phyloP scores from a whole-genome alignment of 1,140 invertebrate genomes.

The Lepidotrigona ventralis region DNA sequence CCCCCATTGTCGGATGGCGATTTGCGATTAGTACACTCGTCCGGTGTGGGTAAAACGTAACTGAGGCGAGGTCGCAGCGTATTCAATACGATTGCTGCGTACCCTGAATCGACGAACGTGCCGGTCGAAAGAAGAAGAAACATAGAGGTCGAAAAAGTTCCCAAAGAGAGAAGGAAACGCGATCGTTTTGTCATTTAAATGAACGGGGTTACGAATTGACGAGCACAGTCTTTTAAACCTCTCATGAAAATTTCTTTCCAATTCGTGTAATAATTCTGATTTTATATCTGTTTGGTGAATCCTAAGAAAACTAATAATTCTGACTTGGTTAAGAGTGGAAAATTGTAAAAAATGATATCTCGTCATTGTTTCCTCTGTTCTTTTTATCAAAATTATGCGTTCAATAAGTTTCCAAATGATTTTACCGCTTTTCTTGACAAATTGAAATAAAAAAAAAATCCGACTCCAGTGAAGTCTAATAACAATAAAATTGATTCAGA shows the following conservation, averaged over 20 bases:
- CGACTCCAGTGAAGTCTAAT: too few relatives aligned
- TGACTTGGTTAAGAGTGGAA: too few relatives aligned
- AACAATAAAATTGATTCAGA: too few relatives aligned
- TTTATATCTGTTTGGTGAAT: not conserved
- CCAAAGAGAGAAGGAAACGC: not conserved
- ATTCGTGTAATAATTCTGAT: not conserved
- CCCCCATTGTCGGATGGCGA: conserved; percentile 30
- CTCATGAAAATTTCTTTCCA: not conserved
- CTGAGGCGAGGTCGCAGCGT: conserved; percentile 18
- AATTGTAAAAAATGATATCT: too few relatives aligned
- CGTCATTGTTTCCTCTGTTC: too few relatives aligned
- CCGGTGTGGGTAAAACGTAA: conserved; percentile 33
- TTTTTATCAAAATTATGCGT: too few relatives aligned
- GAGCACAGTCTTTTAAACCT: not conserved
- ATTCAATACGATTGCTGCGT: conserved; percentile 16
- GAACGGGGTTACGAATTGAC: not conserved
- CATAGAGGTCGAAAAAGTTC: conserved; percentile 3
- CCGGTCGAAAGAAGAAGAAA: too few relatives aligned
- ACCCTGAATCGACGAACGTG: not conserved
- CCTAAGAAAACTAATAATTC: too few relatives aligned
- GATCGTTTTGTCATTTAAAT: conserved; percentile 14
- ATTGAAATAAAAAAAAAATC: too few relatives aligned
- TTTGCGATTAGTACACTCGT: conserved; percentile 50
- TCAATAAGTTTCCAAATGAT: too few relatives aligned
- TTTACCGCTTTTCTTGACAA: too few relatives aligned